These are phyloP conservation scores for Cirrhinus mrigala DNA, from an alignment of 2,797 vertebrate species.

Conservation along the genomic window DNA sequence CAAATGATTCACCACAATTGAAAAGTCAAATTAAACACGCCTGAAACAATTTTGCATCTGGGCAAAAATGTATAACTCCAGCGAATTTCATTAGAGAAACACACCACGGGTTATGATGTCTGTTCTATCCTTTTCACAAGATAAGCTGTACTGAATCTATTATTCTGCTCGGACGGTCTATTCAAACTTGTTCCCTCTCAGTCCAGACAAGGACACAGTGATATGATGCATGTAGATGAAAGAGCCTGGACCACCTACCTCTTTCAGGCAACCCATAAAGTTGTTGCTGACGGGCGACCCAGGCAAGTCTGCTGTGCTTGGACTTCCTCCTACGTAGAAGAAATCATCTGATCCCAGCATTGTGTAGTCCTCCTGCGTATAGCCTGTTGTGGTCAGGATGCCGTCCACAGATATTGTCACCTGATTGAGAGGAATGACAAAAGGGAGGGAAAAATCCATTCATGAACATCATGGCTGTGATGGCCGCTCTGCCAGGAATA, in stretches of 20 bases:
- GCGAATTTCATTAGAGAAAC: slow-evolving; percentile 62
- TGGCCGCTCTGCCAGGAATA: slow-evolving; percentile 35
- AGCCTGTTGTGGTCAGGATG: slow-evolving; percentile 96
- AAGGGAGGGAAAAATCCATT: slow-evolving; percentile 53
- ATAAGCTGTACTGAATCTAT: slow-evolving; percentile 65
- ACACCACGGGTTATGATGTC: slow-evolving; percentile 50
- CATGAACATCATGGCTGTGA: slow-evolving; percentile 56
- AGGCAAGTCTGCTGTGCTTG: slow-evolving; percentile 95
- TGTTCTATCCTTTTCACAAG: slow-evolving; percentile 54
- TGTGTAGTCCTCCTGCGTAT: slow-evolving; percentile 98
- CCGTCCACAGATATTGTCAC: slow-evolving; percentile 99
- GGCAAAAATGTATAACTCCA: slow-evolving; percentile 55
- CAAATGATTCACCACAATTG: slow-evolving; percentile 63
- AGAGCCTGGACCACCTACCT: slow-evolving; percentile 80
- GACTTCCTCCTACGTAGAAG: slow-evolving; percentile 97
- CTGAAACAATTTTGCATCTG: slow-evolving; percentile 59
- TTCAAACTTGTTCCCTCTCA: slow-evolving; percentile 44
- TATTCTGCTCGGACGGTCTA: slow-evolving; percentile 47
- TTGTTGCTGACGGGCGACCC: slow-evolving; percentile 99
- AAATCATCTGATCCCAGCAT: slow-evolving; percentile 98
- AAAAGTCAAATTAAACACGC: slow-evolving; percentile 66
- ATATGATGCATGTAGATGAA: slow-evolving; percentile 37
- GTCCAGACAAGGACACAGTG: slow-evolving; percentile 34
- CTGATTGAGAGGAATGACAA: slow-evolving; percentile 71
- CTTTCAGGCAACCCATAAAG: slow-evolving; percentile 99